Evolutionary conservation across 2,113 vertebrate species (phyloP).

Genomic region (Pterophyllum scalare): DNA sequence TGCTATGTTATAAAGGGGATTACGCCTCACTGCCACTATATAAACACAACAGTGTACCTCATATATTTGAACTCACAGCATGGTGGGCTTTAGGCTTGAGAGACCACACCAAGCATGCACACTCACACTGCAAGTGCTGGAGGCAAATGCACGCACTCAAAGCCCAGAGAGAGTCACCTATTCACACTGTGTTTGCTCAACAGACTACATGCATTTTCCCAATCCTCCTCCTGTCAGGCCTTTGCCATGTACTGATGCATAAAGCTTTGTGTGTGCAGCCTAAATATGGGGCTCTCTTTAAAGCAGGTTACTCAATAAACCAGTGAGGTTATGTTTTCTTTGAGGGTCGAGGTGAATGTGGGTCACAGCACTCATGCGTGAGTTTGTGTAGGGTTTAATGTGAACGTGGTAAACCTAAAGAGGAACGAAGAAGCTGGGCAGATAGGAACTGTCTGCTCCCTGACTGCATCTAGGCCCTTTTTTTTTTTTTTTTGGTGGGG

Average conservation of each 20-base stretch:
- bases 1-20: neutral
- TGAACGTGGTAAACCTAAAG: constrained; percentile 17
- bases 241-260: neutral
- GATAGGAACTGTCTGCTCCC: neutral
- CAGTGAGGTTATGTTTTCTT: neutral
- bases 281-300: neutral
- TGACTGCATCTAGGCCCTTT: neutral
- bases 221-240: neutral
- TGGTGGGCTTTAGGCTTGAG: neutral
- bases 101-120: neutral
- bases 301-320: neutral
- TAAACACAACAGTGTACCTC: neutral
- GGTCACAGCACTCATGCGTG: constrained; percentile 34
- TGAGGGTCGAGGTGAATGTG: constrained; percentile 40
- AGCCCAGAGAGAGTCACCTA: neutral
- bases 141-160: constrained; percentile 7
- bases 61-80: neutral
- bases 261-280: neutral
- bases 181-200: constrained; percentile 14
- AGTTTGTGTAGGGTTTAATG: constrained; percentile 37
- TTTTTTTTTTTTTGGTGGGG: neutral
- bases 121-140: neutral
- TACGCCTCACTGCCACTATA: neutral
- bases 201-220: constrained; percentile 1
- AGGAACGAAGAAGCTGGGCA: neutral